phyloP scores from a whole-genome alignment of 2,797 vertebrate genomes.

The Crax fasciolata region DNA sequence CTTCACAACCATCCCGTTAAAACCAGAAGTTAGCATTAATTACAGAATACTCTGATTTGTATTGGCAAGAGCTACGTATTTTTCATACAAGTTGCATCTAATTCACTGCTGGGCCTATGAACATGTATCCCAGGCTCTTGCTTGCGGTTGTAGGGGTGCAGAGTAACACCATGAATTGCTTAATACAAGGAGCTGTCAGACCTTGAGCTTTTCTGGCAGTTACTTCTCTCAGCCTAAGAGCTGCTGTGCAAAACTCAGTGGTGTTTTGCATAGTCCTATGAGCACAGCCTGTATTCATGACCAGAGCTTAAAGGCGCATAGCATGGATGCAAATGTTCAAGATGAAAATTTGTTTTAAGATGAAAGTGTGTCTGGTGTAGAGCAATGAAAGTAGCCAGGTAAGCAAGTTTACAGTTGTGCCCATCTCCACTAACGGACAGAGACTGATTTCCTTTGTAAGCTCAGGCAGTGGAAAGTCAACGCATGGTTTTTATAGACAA shows the following conservation, averaged over 20 bases:
- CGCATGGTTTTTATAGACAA: not conserved
- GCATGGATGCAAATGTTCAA: conserved; percentile 57
- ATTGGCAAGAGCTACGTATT: not conserved
- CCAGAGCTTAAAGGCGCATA: not conserved
- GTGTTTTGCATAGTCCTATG: not conserved
- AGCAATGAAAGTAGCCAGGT: not conserved
- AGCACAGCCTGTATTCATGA: not conserved
- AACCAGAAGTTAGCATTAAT: not conserved
- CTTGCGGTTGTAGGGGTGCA: not conserved
- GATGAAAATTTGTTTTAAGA: conserved; percentile 17
- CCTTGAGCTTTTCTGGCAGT: not conserved
- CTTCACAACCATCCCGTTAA: not conserved
- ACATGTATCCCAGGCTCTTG: not conserved
- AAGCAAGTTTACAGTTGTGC: not conserved
- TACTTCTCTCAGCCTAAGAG: not conserved
- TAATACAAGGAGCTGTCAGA: not conserved
- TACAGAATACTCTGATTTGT: not conserved
- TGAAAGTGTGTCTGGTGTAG: conserved; percentile 50
- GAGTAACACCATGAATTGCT: not conserved
- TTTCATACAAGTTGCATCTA: not conserved
- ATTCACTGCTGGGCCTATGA: not conserved
- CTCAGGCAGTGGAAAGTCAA: not conserved
- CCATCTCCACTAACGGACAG: not conserved
- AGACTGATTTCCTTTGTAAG: not conserved
- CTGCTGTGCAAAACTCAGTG: not conserved